Evolutionary conservation across 2,888 invertebrate species (phyloP).

Genomic region (Theretra japonica): DNA sequence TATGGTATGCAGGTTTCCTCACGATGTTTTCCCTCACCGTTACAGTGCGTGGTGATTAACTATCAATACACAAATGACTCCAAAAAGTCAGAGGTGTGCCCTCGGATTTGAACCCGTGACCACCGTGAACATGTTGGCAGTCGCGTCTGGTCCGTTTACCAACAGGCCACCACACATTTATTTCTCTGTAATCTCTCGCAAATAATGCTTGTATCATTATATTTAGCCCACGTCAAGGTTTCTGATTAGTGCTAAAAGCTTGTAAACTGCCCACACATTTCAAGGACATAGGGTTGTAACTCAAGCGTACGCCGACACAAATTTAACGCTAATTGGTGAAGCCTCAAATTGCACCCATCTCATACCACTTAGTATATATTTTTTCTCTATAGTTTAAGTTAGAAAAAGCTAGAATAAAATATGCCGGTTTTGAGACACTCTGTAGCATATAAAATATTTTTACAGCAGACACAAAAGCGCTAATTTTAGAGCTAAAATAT

Average conservation of each 20-base stretch:
- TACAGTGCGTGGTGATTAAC: too few species aligned
- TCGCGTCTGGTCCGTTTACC: too few species aligned
- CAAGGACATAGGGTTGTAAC: background rate
- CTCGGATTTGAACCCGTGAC: too few species aligned
- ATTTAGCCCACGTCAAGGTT: background rate
- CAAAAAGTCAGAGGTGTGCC: too few species aligned
- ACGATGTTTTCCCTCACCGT: too few species aligned
- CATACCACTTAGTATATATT: background rate
- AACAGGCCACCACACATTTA: too few species aligned
- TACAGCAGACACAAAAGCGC: background rate
- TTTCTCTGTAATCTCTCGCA: background rate
- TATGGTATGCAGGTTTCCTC: too few species aligned
- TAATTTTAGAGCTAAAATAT: background rate
- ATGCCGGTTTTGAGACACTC: background rate
- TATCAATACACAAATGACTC: too few species aligned
- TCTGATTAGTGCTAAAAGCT: background rate
- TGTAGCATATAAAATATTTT: background rate
- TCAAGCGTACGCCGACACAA: background rate
- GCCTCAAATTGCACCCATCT: background rate
- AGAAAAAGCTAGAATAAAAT: background rate
- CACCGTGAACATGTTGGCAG: too few species aligned
- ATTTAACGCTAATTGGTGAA: background rate
- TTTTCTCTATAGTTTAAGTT: background rate
- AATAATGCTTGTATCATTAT: background rate
- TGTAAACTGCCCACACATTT: background rate